Evolutionary conservation across 2,888 invertebrate species (phyloP).

Genomic region (Torymus tubicola): DNA sequence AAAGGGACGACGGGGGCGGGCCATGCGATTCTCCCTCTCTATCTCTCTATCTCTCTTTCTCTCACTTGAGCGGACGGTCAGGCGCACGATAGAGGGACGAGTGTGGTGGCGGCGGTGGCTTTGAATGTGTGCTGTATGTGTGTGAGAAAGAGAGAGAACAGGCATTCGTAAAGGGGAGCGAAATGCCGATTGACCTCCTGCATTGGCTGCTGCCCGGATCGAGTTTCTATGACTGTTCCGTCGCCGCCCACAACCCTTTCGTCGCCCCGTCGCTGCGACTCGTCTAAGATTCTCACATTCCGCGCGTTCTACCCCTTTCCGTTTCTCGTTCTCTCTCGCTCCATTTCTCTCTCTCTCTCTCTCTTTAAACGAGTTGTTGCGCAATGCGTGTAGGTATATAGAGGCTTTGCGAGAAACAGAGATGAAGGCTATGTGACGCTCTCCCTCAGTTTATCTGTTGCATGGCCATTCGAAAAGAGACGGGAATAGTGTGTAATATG

Average conservation of each 20-base stretch:
- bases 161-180: constrained; percentile 60
- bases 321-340: too few species aligned
- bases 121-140: not conserved
- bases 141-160: constrained; percentile 21
- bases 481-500: not conserved
- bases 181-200: constrained; percentile 73
- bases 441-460: not conserved
- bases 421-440: not conserved
- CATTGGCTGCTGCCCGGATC: constrained; percentile 68
- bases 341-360: not conserved
- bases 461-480: not conserved
- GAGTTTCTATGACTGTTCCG: constrained; percentile 76
- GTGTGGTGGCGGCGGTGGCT: not conserved
- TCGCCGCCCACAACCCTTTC: constrained; percentile 73
- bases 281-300: constrained; percentile 58
- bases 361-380: too few species aligned
- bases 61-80: not conserved
- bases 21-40: constrained; percentile 7
- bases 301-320: not conserved
- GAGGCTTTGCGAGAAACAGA: not conserved
- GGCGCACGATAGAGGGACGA: constrained; percentile 9
- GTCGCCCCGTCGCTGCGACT: constrained; percentile 52
- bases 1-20: constrained; percentile 5
- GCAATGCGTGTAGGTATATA: too few species aligned
- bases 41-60: constrained; percentile 17